phyloP scores from a whole-genome alignment of 2,888 invertebrate genomes.

The Epiblema foenella region DNA sequence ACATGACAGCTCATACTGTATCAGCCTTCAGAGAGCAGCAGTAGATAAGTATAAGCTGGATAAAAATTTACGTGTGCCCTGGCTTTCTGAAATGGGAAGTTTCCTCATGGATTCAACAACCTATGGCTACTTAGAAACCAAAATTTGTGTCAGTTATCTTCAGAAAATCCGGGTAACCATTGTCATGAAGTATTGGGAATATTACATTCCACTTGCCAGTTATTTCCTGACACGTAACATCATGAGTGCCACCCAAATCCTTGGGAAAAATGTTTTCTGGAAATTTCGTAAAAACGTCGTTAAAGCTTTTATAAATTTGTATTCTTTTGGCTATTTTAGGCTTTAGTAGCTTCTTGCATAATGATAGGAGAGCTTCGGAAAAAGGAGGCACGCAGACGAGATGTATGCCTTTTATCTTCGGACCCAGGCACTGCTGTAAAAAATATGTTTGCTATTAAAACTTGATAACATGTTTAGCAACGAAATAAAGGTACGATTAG shows the following conservation, averaged over 20 bases:
- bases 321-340: conserved; percentile 41
- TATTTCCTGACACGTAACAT: conserved; percentile 51
- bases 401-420: conserved; percentile 44
- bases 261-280: conserved; percentile 39
- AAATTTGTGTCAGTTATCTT: not conserved
- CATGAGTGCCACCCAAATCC: conserved; percentile 44
- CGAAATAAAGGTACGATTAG: no score
- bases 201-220: conserved; percentile 46
- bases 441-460: not conserved
- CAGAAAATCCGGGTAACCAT: not conserved
- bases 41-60: no score
- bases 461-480: no score
- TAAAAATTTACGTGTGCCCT: no score
- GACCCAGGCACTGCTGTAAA: conserved; percentile 40
- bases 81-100: no score
- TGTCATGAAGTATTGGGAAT: not conserved
- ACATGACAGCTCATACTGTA: no score
- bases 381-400: conserved; percentile 40
- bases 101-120: no score
- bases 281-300: conserved; percentile 36
- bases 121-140: no score
- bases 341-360: conserved; percentile 41
- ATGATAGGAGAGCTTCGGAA: conserved; percentile 20
- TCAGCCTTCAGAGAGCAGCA: no score
- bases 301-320: conserved; percentile 28